Evolutionary conservation across 2,888 invertebrate species (phyloP).

Genomic region (Pharmacophagus antenor): DNA sequence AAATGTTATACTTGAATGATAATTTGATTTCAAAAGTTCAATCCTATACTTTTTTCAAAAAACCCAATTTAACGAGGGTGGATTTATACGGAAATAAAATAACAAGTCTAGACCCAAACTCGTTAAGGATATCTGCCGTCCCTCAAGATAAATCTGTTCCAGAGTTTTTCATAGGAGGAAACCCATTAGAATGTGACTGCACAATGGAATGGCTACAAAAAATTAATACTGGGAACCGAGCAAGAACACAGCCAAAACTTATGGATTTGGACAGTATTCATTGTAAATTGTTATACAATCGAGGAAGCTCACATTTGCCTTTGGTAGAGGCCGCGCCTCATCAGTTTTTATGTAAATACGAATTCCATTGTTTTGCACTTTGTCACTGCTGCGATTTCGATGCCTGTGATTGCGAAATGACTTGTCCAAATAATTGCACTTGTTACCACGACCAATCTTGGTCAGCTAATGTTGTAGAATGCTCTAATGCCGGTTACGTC

Average conservation of each 20-base stretch:
- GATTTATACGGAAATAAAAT: slow-evolving; percentile 91
- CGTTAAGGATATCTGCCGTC: slow-evolving; percentile 87
- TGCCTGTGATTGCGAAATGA: slow-evolving; percentile 96
- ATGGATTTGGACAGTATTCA: slow-evolving; percentile 91
- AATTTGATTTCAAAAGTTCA: slow-evolving; percentile 91
- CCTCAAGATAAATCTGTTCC: slow-evolving; percentile 86
- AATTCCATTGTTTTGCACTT: slow-evolving; percentile 90
- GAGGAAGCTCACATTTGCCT: slow-evolving; percentile 87
- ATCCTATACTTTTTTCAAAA: slow-evolving; percentile 92
- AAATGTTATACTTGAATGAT: slow-evolving; percentile 88
- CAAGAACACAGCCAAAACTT: slow-evolving; percentile 89
- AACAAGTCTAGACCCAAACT: slow-evolving; percentile 87
- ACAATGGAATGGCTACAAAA: slow-evolving; percentile 95
- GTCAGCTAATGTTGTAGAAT: slow-evolving; percentile 92
- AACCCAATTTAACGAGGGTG: slow-evolving; percentile 90
- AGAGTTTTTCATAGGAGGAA: slow-evolving; percentile 91
- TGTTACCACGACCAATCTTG: slow-evolving; percentile 94
- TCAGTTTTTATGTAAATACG: slow-evolving; percentile 92
- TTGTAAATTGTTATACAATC: slow-evolving; percentile 89
- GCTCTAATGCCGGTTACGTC: slow-evolving; percentile 85
- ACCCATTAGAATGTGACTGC: slow-evolving; percentile 93
- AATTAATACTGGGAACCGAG: slow-evolving; percentile 87
- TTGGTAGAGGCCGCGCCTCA: slow-evolving; percentile 89
- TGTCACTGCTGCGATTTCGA: slow-evolving; percentile 96
- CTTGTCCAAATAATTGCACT: slow-evolving; percentile 92